A percentile compares a stretch with the other conserved stretches of the same genome.
Conservation (phyloP, 2,888 invertebrate species). For the Brachylomia viminalis region DNA sequence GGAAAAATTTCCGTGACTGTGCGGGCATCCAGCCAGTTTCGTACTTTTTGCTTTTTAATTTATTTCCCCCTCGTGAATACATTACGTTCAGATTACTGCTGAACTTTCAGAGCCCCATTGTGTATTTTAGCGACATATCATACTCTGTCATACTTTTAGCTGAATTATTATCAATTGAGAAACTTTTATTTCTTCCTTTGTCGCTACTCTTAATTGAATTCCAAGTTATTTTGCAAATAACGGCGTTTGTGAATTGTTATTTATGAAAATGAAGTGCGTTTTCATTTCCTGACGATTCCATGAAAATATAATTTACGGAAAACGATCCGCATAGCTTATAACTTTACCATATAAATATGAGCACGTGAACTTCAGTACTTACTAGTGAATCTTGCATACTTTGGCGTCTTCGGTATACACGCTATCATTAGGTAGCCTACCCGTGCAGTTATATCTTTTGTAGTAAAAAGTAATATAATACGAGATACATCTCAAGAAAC, state of each 20-base stretch:
- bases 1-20: constrained; percentile 53
- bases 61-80: constrained; percentile 67
- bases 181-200: constrained; percentile 47
- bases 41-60: constrained; percentile 70
- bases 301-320: background rate
- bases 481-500: constrained; percentile 62
- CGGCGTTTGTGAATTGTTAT: constrained; percentile 4
- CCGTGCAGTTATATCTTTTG: constrained; percentile 48
- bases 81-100: constrained; percentile 62
- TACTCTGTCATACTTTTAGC: constrained; percentile 58
- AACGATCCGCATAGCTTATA: background rate
- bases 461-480: constrained; percentile 60
- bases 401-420: constrained; percentile 48
- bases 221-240: constrained; percentile 33
- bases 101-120: constrained; percentile 51
- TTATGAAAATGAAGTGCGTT: constrained; percentile 31
- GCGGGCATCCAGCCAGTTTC: constrained; percentile 73
- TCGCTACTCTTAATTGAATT: constrained; percentile 39
- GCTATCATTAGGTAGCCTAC: constrained; percentile 47
- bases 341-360: constrained; percentile 34
- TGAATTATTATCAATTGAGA: constrained; percentile 56
- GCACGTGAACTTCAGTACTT: constrained; percentile 32
- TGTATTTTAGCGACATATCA: constrained; percentile 55
- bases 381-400: constrained; percentile 47
- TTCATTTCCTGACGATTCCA: constrained; percentile 18